These are phyloP conservation scores for Papilio aristodemus DNA, from an alignment of 1,140 invertebrate genomes.

Conservation along the genomic window DNA sequence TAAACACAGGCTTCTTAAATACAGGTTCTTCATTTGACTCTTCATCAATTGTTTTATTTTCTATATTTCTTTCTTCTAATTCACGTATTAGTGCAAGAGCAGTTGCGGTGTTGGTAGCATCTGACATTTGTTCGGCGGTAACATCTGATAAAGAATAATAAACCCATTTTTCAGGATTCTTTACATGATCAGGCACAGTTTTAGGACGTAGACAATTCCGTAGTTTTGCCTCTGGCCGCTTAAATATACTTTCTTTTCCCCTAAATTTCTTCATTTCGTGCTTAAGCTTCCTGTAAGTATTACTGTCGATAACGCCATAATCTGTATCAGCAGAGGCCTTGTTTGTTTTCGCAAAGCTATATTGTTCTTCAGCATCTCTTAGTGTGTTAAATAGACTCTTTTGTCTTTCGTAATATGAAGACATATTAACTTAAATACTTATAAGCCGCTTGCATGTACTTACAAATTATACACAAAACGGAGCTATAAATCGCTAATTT, in stretches of 20 bases:
- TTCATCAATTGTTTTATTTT: slow-evolving; percentile 49
- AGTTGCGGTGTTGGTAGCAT: slow-evolving; percentile 86
- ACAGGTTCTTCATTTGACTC: slow-evolving; percentile 62
- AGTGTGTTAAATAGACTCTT: slow-evolving; percentile 80
- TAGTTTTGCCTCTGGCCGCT: slow-evolving; percentile 84
- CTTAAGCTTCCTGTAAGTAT: slow-evolving; percentile 24
- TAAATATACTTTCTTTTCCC: slow-evolving; percentile 89
- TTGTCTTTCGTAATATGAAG: slow-evolving; percentile 78
- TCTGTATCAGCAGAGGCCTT: slow-evolving; percentile 57
- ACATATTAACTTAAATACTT: slow-evolving; percentile 48
- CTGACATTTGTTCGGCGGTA: slow-evolving; percentile 85
- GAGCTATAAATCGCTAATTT: neutral
- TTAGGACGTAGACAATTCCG: slow-evolving; percentile 78
- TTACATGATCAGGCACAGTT: slow-evolving; percentile 84
- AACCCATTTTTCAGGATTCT: slow-evolving; percentile 88
- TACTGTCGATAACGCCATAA: slow-evolving; percentile 59
- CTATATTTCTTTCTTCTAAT: slow-evolving; percentile 81
- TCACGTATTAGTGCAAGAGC: slow-evolving; percentile 86
- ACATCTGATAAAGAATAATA: slow-evolving; percentile 88
- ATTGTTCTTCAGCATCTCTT: slow-evolving; percentile 80
- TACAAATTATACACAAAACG: neutral
- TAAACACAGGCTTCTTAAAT: slow-evolving; percentile 78
- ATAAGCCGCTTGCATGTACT: neutral
- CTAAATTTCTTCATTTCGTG: slow-evolving; percentile 81
- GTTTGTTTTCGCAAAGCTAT: slow-evolving; percentile 70